phyloP scores from a whole-genome alignment of 2,888 invertebrate genomes.

The Amaurobius ferox region DNA sequence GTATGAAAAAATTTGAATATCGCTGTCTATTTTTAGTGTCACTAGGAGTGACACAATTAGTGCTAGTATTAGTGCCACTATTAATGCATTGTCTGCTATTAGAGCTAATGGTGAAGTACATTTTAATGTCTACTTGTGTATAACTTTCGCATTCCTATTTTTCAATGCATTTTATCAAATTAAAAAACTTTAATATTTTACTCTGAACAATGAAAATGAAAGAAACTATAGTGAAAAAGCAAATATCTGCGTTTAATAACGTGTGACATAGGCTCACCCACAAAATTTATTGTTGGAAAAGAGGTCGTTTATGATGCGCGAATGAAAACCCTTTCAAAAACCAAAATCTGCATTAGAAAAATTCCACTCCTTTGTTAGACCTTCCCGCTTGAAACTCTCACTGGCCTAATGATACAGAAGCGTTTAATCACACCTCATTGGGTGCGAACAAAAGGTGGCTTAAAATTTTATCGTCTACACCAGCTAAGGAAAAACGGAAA shows the following conservation, averaged over 20 bases:
- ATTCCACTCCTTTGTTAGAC: constrained; percentile 41
- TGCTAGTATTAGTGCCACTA: too few relatives aligned
- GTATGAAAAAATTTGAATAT: too few relatives aligned
- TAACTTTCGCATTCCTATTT: too few relatives aligned
- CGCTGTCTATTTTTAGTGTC: too few relatives aligned
- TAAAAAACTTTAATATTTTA: too few relatives aligned
- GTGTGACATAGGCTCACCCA: constrained; percentile 69
- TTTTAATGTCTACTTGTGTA: too few relatives aligned
- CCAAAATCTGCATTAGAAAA: constrained; percentile 57
- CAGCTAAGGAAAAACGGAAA: constrained; percentile 21
- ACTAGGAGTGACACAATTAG: too few relatives aligned
- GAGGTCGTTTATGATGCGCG: constrained; percentile 52
- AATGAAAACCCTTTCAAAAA: constrained; percentile 49
- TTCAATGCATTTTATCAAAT: too few relatives aligned
- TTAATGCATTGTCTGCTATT: too few relatives aligned
- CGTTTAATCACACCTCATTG: constrained; percentile 65
- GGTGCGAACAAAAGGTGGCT: constrained; percentile 46
- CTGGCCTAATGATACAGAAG: constrained; percentile 55
- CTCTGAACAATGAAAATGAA: background rate
- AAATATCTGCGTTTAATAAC: constrained; percentile 50
- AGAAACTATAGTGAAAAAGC: background rate
- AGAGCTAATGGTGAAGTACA: too few relatives aligned
- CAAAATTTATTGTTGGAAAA: constrained; percentile 60
- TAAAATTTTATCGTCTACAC: constrained; percentile 54
- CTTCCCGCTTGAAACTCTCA: constrained; percentile 46